Evolutionary conservation across 53 echinoderm and acorn worm genomes (phyloP).

Genomic region (Antedon mediterranea): DNA sequence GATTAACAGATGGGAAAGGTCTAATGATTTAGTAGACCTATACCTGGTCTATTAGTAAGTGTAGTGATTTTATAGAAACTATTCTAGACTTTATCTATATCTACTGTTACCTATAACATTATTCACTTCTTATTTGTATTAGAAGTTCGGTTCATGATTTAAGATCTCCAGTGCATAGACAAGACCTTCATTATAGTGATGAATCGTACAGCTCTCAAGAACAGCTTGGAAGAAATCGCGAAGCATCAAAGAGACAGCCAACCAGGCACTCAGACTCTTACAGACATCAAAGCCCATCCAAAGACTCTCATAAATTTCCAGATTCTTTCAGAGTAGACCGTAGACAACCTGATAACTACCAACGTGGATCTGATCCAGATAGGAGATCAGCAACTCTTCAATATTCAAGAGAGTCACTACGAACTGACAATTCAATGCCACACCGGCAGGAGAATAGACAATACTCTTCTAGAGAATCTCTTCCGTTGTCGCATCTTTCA

Average conservation of each 20-base stretch:
- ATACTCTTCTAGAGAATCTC: neutral
- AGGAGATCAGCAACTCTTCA: neutral
- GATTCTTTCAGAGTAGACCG: no score
- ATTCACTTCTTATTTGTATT: no score
- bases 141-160: neutral
- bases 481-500: neutral
- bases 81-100: no score
- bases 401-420: neutral
- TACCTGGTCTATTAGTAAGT: no score
- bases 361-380: neutral
- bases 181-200: neutral
- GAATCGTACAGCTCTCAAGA: neutral
- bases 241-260: no score
- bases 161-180: neutral
- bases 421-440: neutral
- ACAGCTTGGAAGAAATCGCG: neutral
- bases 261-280: conserved; percentile 4
- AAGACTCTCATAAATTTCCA: neutral
- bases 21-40: no score
- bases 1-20: no score
- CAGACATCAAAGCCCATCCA: conserved; percentile 2
- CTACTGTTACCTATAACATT: no score
- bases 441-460: neutral
- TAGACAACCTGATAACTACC: no score
- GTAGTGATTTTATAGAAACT: no score